A percentile compares a stretch with the other conserved stretches of the same genome.
phyloP scores from a whole-genome alignment of 2,888 invertebrate species.

The Zygothrica quintamaculata region DNA sequence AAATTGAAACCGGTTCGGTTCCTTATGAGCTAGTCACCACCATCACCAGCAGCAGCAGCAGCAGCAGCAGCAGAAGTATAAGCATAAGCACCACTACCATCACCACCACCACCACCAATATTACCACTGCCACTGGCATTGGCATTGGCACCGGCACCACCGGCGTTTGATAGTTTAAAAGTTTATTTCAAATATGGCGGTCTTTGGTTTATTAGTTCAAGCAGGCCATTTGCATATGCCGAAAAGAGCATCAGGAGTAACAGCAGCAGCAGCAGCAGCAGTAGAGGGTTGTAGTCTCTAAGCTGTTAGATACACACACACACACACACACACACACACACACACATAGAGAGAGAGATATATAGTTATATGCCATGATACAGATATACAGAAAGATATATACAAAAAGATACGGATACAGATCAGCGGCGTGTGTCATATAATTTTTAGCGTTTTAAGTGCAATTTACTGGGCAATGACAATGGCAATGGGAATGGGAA shows the following conservation, averaged over 20 bases:
- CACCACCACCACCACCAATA: conserved; percentile 3
- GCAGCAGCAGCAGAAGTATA: conserved; percentile 7
- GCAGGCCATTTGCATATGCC: conserved; percentile 70
- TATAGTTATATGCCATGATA: conserved; percentile 7
- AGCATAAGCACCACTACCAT: not conserved
- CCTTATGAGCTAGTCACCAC: conserved; percentile 49
- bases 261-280: conserved; percentile 60
- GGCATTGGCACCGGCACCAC: conserved; percentile 4
- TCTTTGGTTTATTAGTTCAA: conserved; percentile 11
- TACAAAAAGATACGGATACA: conserved; percentile 39
- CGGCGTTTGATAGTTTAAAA: conserved; percentile 64
- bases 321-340: conserved; percentile 9
- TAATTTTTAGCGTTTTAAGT: conserved; percentile 79
- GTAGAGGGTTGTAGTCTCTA: conserved; percentile 62
- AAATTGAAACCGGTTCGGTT: conserved; percentile 72
- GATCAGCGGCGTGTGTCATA: conserved; percentile 70
- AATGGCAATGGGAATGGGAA: conserved; percentile 18
- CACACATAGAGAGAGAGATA: not conserved
- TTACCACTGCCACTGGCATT: conserved; percentile 12
- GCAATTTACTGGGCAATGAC: conserved; percentile 59
- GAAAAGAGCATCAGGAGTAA: conserved; percentile 65
- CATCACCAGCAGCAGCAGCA: conserved; percentile 28
- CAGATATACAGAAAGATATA: conserved; percentile 19
- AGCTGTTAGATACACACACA: conserved; percentile 58
- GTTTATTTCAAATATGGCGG: conserved; percentile 76